Evolutionary conservation across 1,140 invertebrate genomes (phyloP).

Genomic region (Mylabris phalerata): DNA sequence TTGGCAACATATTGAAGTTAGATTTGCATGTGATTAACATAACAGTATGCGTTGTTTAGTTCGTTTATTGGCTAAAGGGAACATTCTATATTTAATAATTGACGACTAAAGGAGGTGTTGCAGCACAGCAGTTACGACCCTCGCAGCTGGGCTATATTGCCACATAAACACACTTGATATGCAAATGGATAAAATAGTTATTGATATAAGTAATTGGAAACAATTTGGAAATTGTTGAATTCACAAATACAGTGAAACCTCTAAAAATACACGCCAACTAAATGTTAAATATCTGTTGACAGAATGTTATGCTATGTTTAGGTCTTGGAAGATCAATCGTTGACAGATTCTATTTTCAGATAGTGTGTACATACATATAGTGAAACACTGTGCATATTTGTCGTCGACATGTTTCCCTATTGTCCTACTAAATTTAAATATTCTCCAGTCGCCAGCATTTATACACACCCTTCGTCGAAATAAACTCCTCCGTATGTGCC

Average conservation of each 20-base stretch:
- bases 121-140: constrained; percentile 29
- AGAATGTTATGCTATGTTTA: constrained; percentile 11
- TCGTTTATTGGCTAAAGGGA: constrained; percentile 22
- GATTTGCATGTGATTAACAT: constrained; percentile 28
- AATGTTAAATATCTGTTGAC: constrained; percentile 13
- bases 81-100: constrained; percentile 28
- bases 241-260: neutral
- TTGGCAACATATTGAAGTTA: constrained; percentile 22
- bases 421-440: too few species aligned
- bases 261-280: constrained; percentile 9
- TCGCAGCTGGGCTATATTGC: constrained; percentile 27
- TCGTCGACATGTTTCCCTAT: neutral
- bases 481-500: too few species aligned
- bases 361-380: constrained; percentile 9
- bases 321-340: constrained; percentile 18
- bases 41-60: constrained; percentile 12
- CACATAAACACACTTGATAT: constrained; percentile 29
- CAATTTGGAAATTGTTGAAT: too few species aligned
- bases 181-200: constrained; percentile 19
- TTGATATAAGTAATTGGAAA: constrained; percentile 2
- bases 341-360: constrained; percentile 17
- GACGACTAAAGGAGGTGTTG: constrained; percentile 27
- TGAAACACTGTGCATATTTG: constrained; percentile 20
- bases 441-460: neutral
- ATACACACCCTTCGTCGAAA: too few species aligned